These are phyloP conservation scores for Phacellophora camtschatica DNA, from an alignment of 30 jellyfish, hydroid and myxozoan species.

Conservation along the genomic window DNA sequence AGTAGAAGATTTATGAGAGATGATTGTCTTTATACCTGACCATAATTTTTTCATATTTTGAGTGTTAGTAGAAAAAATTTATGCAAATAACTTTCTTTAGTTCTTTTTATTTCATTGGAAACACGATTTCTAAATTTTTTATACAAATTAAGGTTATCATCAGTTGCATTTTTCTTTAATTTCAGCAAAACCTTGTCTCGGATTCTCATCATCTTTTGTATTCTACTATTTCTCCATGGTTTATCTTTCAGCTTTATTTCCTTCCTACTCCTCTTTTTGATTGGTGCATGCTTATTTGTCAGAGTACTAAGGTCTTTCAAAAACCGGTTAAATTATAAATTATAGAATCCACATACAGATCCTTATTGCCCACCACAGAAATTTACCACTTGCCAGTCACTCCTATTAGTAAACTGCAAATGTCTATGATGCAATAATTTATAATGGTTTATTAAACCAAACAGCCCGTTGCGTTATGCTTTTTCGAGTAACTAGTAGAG, in stretches of 20 bases:
- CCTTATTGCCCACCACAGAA: too few species aligned
- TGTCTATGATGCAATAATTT: too few species aligned
- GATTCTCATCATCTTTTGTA: constrained; percentile 48
- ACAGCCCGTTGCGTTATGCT: too few species aligned
- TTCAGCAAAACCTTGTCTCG: constrained; percentile 22
- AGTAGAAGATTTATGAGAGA: constrained; percentile 41
- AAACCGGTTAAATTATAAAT: too few species aligned
- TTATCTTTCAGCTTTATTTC: constrained; percentile 29
- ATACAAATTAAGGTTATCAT: constrained; percentile 6
- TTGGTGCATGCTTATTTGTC: constrained; percentile 30
- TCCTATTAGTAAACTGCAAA: too few species aligned
- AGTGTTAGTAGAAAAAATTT: constrained; percentile 12
- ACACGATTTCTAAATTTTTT: constrained; percentile 30
- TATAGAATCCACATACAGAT: too few species aligned
- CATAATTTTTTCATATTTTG: constrained; percentile 22
- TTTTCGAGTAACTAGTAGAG: too few species aligned
- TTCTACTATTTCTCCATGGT: constrained; percentile 53
- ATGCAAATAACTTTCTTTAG: constrained; percentile 32
- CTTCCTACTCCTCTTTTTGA: constrained; percentile 22
- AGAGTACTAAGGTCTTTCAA: neutral
- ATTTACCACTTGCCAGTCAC: too few species aligned
- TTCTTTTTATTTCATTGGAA: constrained; percentile 18
- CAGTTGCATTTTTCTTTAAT: constrained; percentile 5
- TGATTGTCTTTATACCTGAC: too few species aligned
- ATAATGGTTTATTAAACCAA: too few species aligned